A percentile compares a stretch with the other conserved stretches of the same genome.
phyloP scores from a whole-genome alignment of 2,888 invertebrate genomes.

The Eupithecia exiguata region DNA sequence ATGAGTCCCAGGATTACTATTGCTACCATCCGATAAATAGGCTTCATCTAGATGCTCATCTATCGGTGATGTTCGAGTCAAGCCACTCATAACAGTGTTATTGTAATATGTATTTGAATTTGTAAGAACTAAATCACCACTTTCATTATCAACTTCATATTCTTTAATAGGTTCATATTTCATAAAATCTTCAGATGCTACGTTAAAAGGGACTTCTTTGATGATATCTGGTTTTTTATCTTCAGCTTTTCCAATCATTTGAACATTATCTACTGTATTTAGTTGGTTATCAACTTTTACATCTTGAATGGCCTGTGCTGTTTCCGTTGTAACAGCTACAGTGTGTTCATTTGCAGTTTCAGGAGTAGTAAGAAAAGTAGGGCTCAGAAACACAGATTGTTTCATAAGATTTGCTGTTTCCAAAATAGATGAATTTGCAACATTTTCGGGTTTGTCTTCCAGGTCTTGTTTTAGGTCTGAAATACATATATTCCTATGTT shows the following conservation, averaged over 20 bases:
- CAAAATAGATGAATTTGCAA: constrained; percentile 61
- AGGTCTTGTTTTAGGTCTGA: constrained; percentile 1
- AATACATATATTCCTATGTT: background rate
- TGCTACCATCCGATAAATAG: constrained; percentile 38
- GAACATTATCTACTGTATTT: constrained; percentile 1
- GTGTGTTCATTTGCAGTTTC: constrained; percentile 52
- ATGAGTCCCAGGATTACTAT: constrained; percentile 27
- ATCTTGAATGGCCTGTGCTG: constrained; percentile 12
- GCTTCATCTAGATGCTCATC: constrained; percentile 37
- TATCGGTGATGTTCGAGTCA: constrained; percentile 21
- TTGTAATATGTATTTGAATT: constrained; percentile 18
- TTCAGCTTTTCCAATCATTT: constrained; percentile 3
- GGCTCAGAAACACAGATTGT: constrained; percentile 72
- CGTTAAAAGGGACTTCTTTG: background rate
- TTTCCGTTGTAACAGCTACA: constrained; percentile 4
- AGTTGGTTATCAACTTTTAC: background rate
- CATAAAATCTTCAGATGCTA: constrained; percentile 11
- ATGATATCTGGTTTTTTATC: background rate
- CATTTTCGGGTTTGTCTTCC: background rate
- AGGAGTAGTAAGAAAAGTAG: constrained; percentile 62
- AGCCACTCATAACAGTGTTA: constrained; percentile 17
- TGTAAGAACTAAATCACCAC: constrained; percentile 30
- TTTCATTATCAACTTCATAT: constrained; percentile 34
- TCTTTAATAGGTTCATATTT: constrained; percentile 30
- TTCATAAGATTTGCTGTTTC: constrained; percentile 76